Conservation (phyloP, 1,140 invertebrate species). For the Hesperophylax magnus region DNA sequence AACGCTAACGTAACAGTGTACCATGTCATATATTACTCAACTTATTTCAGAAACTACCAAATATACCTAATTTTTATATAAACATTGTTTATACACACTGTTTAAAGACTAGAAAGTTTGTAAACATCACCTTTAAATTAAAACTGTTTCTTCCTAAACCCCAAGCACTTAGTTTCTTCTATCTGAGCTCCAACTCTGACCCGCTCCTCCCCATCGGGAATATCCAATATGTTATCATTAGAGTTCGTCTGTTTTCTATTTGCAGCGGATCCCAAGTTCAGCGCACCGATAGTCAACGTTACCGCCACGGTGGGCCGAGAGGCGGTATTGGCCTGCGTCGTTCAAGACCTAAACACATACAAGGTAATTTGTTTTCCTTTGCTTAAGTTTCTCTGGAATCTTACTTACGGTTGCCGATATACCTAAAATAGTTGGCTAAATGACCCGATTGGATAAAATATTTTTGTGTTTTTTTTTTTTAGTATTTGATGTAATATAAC, state of each 20-base stretch:
- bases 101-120: no score
- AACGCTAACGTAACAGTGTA: no score
- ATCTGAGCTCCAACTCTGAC: background rate
- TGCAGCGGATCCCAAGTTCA: slow-evolving; percentile 86
- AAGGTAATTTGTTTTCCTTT: slow-evolving; percentile 75
- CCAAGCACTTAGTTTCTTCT: no score
- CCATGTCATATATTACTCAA: no score
- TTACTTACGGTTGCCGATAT: background rate
- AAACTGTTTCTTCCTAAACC: no score
- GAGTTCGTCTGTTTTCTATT: slow-evolving; percentile 62
- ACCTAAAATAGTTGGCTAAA: no score
- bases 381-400: slow-evolving; percentile 51
- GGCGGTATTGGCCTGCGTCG: slow-evolving; percentile 85
- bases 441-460: no score
- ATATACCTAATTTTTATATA: no score
- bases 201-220: slow-evolving; percentile 41
- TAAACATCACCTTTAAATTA: no score
- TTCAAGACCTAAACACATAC: slow-evolving; percentile 85
- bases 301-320: slow-evolving; percentile 88
- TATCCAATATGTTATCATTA: slow-evolving; percentile 57
- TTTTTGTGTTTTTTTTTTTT: background rate
- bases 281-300: slow-evolving; percentile 85
- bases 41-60: no score
- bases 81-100: no score
- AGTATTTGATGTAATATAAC: no score